A percentile compares a stretch with the other conserved stretches of the same genome.
These are phyloP conservation scores for Heterotis niloticus DNA, from an alignment of 2,113 vertebrate species.

Conservation along the genomic window DNA sequence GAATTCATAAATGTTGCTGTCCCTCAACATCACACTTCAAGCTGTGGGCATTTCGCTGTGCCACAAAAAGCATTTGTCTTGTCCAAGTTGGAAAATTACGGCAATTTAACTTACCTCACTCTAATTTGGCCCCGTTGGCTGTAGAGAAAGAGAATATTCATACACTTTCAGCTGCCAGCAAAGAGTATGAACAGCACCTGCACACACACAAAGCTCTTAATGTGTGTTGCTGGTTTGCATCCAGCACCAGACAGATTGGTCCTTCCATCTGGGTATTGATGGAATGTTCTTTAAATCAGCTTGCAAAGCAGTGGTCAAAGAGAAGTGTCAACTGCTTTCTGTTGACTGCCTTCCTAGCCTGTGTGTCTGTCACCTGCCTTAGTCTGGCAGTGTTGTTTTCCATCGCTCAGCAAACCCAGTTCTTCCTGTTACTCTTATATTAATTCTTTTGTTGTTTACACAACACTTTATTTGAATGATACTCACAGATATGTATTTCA, in stretches of 20 bases:
- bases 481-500: no score
- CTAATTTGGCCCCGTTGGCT: not conserved
- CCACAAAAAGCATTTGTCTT: not conserved
- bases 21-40: not conserved
- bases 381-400: not conserved
- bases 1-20: slow-evolving; percentile 9
- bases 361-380: not conserved
- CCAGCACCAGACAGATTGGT: slow-evolving; percentile 21
- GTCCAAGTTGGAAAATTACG: not conserved
- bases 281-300: not conserved
- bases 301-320: not conserved
- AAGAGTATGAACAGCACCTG: not conserved
- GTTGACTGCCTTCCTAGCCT: not conserved
- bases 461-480: no score
- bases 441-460: no score
- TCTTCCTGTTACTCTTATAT: no score
- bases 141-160: not conserved
- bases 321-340: not conserved
- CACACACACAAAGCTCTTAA: not conserved
- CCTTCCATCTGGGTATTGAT: slow-evolving; percentile 14
- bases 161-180: not conserved
- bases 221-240: slow-evolving; percentile 12
- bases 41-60: not conserved
- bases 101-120: not conserved
- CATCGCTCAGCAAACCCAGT: not conserved